These are phyloP conservation scores for Chrysolina haemoptera DNA, from an alignment of 2,888 invertebrate genomes.

Conservation along the genomic window DNA sequence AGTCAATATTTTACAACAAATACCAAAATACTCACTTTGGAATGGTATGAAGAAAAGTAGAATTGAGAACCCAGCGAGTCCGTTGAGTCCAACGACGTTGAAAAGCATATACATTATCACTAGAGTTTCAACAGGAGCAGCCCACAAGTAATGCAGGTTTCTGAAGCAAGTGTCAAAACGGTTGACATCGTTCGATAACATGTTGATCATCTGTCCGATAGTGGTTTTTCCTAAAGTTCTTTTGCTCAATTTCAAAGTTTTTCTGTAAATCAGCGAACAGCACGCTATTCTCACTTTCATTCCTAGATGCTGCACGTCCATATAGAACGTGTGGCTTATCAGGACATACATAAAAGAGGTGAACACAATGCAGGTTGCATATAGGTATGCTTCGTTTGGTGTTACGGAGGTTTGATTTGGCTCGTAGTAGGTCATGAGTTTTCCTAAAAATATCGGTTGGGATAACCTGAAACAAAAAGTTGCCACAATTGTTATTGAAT, in stretches of 20 bases:
- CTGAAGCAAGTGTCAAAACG: slow-evolving; percentile 86
- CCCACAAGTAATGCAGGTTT: slow-evolving; percentile 85
- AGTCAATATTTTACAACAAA: too few relatives aligned
- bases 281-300: slow-evolving; percentile 90
- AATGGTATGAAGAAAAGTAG: slow-evolving; percentile 70
- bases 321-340: slow-evolving; percentile 83
- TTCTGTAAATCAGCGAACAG: slow-evolving; percentile 75
- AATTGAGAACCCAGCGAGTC: slow-evolving; percentile 72
- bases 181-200: slow-evolving; percentile 88
- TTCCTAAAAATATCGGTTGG: slow-evolving; percentile 59
- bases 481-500: too few relatives aligned
- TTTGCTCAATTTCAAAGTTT: slow-evolving; percentile 79
- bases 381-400: slow-evolving; percentile 55
- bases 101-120: slow-evolving; percentile 82
- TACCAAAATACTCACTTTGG: slow-evolving; percentile 64
- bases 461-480: slow-evolving; percentile 54
- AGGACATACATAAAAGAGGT: slow-evolving; percentile 77
- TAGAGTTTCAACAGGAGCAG: slow-evolving; percentile 84
- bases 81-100: slow-evolving; percentile 71
- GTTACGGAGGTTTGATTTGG: slow-evolving; percentile 52
- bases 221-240: slow-evolving; percentile 88
- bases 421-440: slow-evolving; percentile 58
- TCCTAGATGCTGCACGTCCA: slow-evolving; percentile 84
- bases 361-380: slow-evolving; percentile 55
- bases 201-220: slow-evolving; percentile 74